phyloP scores from a whole-genome alignment of 1,140 invertebrate species.

The Chelonus insularis region DNA sequence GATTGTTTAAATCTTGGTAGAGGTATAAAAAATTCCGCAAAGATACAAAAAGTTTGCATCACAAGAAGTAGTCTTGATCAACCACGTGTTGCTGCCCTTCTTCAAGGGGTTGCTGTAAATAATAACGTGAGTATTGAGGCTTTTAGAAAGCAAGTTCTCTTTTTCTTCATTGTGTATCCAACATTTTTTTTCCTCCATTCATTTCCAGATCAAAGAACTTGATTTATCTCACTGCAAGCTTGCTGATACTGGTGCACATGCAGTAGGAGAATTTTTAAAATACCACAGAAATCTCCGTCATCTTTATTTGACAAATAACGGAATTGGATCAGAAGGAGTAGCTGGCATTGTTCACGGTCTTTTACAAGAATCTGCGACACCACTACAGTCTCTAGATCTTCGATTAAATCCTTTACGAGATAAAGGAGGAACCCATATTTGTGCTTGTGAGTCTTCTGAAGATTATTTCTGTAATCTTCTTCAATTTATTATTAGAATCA shows the following conservation, averaged over 20 bases:
- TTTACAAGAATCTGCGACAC: slow-evolving; percentile 28
- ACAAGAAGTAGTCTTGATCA: slow-evolving; percentile 48
- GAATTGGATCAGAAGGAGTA: slow-evolving; percentile 45
- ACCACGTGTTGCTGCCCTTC: slow-evolving; percentile 42
- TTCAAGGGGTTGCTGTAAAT: slow-evolving; percentile 44
- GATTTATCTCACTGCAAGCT: slow-evolving; percentile 56
- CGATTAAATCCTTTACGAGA: slow-evolving; percentile 48
- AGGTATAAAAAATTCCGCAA: slow-evolving; percentile 38
- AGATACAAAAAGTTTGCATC: slow-evolving; percentile 44
- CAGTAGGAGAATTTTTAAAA: slow-evolving; percentile 46
- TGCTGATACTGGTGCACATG: slow-evolving; percentile 42
- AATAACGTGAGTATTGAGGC: slow-evolving; percentile 42
- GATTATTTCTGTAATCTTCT: background rate
- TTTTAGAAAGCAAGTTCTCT: too few relatives aligned
- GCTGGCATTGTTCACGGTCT: slow-evolving; percentile 46
- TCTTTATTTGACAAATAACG: slow-evolving; percentile 47
- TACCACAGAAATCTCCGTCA: slow-evolving; percentile 34
- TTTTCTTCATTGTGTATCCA: too few relatives aligned
- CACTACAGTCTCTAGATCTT: slow-evolving; percentile 41
- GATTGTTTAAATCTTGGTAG: slow-evolving; percentile 45
- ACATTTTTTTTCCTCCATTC: too few relatives aligned
- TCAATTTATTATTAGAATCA: too few relatives aligned
- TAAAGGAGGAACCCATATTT: slow-evolving; percentile 41
- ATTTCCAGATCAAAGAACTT: slow-evolving; percentile 48
- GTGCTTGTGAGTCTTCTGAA: slow-evolving; percentile 40